Base-by-base conservation (phyloP, 2,888 invertebrate genomes). In the Oscheius sp. region DNA sequence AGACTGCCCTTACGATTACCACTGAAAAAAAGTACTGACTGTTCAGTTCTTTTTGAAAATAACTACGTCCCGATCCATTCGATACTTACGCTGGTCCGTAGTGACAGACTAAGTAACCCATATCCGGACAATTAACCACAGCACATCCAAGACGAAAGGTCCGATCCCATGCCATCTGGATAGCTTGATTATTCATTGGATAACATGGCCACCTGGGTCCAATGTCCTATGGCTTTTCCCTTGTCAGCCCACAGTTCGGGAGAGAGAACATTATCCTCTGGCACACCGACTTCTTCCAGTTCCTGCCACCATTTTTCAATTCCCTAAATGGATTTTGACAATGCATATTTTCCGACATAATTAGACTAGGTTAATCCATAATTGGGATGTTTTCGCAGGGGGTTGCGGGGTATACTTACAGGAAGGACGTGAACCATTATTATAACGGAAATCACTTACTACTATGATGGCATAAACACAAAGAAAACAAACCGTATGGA, bases 231-330 rank as follows among this genome's bases (percentile, higher is more conserved):
- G 26, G 69, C 70, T 71, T 73, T 73, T 63, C 75, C 75, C 63
- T 76, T 76, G 62, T 68, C 45, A 33, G 65, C 66, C 75, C 75
- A 76, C 20, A 76, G 30, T 51, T 72, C 70, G 20, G 68, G 54
- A 17, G 73, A 70, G 41, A 76, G 65, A 8, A 76, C 59, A 57
- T 76, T 76, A 62, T 76, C 71, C 54, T 68, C 64, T 8, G 75
- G 75, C 14, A 70, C 68, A 24, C 75, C 75, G 30, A 73, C 73
- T 66, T 76, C 73, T 63, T 73, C 75, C 47, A 76, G 54, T 54
- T 76, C 75, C 51, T 76, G 73, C 75, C 75, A 76, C 75, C 75
- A 76, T 67, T 76, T 76, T 45, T 76, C 75, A 62, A 73, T 70
- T 20, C 72, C 73, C 75, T 76, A 47, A 68, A 59, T 28, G 28